phyloP scores from a whole-genome alignment of 2,888 invertebrate genomes.

The Hoplodrina ambigua region DNA sequence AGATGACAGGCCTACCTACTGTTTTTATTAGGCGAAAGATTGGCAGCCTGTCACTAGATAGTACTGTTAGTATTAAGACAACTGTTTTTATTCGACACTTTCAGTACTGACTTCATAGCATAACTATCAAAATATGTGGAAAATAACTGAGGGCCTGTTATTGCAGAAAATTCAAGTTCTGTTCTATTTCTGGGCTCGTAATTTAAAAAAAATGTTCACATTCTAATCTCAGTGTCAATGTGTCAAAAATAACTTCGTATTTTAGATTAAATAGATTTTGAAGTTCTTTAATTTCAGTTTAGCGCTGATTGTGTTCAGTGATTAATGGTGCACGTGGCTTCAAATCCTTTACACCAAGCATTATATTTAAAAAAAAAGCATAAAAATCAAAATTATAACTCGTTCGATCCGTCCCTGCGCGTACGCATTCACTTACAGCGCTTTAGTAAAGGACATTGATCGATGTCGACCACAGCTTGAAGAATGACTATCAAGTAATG shows the following conservation, averaged over 20 bases:
- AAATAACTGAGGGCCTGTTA: no score
- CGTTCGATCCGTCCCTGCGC: conserved; percentile 42
- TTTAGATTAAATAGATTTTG: no score
- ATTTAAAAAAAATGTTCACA: no score
- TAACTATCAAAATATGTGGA: no score
- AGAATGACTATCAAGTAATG: conserved; percentile 68
- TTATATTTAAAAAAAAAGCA: neutral
- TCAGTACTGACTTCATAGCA: neutral
- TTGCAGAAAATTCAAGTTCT: no score
- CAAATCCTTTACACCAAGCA: no score
- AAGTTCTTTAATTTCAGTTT: no score
- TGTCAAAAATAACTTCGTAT: no score
- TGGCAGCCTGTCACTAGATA: conserved; percentile 36
- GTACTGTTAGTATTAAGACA: neutral
- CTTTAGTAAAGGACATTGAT: conserved; percentile 69
- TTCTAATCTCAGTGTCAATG: no score
- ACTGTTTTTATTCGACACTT: neutral
- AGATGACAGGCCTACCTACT: conserved; percentile 27
- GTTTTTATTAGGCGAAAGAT: conserved; percentile 23
- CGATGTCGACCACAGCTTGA: conserved; percentile 63
- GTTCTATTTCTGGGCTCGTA: no score
- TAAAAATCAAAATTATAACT: neutral
- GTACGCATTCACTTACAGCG: conserved; percentile 35
- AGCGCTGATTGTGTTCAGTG: no score
- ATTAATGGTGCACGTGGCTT: no score